Percentiles rank a stretch among this genome's conserved stretches.
Conservation (phyloP, 2,113 vertebrate genomes). For the Desmodus rotundus region DNA sequence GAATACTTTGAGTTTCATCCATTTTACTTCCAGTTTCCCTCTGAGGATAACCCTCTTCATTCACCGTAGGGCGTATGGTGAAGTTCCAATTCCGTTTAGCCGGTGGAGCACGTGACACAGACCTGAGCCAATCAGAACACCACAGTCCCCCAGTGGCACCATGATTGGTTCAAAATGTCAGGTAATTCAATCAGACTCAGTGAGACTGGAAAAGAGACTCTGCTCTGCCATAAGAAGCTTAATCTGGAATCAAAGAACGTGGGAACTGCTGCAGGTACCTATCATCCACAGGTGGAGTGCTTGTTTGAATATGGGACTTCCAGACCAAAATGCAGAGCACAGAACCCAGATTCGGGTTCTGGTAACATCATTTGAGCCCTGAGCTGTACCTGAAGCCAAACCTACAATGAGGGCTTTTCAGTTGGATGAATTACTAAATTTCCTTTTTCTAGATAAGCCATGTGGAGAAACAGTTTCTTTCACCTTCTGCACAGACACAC, state of each 20-base stretch:
- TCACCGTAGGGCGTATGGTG: not conserved
- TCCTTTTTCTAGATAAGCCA: not conserved
- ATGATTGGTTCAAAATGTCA: not conserved
- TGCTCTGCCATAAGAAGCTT: not conserved
- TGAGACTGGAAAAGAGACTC: not conserved
- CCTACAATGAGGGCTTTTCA: not conserved
- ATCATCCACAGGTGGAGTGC: not conserved
- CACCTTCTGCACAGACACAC: not conserved
- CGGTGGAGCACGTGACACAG: not conserved
- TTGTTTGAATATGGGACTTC: not conserved
- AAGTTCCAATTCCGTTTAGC: not conserved
- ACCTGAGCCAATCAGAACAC: not conserved
- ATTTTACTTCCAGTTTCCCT: not conserved
- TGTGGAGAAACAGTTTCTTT: not conserved
- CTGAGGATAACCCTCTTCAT: not conserved
- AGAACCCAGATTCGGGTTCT: not conserved
- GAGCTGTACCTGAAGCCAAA: not conserved
- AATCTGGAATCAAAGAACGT: not conserved
- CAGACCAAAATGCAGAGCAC: not conserved
- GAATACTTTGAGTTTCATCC: not conserved
- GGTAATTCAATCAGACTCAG: not conserved
- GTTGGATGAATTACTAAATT: not conserved
- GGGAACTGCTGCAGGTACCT: not conserved
- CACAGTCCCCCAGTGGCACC: not conserved
- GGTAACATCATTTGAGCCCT: not conserved